Percentiles rank a stretch among this genome's conserved stretches.
phyloP scores from a whole-genome alignment of 2,113 vertebrate species.

The Okapia johnstoni region DNA sequence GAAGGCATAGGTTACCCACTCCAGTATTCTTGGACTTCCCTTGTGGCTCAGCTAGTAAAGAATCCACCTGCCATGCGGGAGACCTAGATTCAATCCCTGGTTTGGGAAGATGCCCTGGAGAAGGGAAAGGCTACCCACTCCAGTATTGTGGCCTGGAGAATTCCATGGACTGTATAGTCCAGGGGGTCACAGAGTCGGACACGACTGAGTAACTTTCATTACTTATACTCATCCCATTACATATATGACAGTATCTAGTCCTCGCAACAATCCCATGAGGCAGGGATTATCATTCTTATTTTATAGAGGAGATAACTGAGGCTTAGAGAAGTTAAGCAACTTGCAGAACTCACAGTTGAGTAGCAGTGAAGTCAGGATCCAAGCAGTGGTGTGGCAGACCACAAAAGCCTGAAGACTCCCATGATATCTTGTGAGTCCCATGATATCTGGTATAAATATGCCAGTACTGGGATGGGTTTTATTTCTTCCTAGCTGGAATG shows the following conservation, averaged over 20 bases:
- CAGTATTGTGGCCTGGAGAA: not conserved
- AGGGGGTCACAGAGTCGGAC: accelerated
- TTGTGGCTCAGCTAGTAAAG: not conserved
- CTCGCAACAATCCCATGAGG: not conserved
- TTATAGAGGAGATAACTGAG: not conserved
- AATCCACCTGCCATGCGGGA: not conserved
- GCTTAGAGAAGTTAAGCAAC: not conserved
- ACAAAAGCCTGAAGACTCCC: not conserved
- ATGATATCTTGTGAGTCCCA: accelerated
- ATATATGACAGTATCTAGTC: accelerated
- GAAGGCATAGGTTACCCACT: not conserved
- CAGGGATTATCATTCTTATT: not conserved
- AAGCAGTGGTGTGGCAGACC: not conserved
- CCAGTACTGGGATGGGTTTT: not conserved
- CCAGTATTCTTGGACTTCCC: not conserved
- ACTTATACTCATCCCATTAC: not conserved
- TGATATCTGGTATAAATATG: not conserved
- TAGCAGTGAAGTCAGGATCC: not conserved
- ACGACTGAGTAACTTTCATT: too few species aligned
- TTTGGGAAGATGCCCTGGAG: not conserved
- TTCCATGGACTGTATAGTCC: not conserved
- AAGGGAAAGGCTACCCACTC: not conserved
- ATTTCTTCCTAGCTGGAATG: not conserved
- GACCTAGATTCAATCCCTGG: not conserved
- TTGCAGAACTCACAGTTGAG: not conserved